phyloP scores from a whole-genome alignment of 2,888 invertebrate genomes.

The Acleris sparsana region DNA sequence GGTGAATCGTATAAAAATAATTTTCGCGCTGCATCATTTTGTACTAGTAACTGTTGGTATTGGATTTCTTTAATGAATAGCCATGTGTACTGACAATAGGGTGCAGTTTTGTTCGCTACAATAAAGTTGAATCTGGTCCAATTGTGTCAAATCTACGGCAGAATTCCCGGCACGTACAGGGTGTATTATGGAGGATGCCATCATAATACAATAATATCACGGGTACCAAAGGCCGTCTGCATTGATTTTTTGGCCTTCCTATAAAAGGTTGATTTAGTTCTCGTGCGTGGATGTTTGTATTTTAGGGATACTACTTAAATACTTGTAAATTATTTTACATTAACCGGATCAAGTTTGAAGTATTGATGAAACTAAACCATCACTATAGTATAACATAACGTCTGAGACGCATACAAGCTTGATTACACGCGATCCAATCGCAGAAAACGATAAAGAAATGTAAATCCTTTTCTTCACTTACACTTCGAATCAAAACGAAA shows the following conservation, averaged over 20 bases:
- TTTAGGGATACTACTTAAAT: neutral
- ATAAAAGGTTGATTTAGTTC: slow-evolving; percentile 2
- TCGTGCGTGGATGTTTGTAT: neutral
- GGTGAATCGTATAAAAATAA: too few species aligned
- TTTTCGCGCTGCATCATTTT: too few species aligned
- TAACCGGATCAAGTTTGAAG: too few species aligned
- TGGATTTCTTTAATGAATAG: neutral
- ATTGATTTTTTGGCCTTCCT: slow-evolving; percentile 7
- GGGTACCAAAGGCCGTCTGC: slow-evolving; percentile 1
- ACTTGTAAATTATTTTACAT: too few species aligned
- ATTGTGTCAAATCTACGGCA: slow-evolving; percentile 4
- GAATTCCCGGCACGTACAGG: slow-evolving; percentile 20
- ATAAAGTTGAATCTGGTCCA: neutral
- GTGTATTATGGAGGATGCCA: slow-evolving; percentile 24
- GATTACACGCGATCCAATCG: slow-evolving; percentile 12
- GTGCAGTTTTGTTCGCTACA: neutral
- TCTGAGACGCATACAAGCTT: neutral
- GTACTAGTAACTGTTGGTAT: neutral
- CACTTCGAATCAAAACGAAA: slow-evolving; percentile 25
- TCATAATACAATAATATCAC: slow-evolving; percentile 26
- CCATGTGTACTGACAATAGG: neutral
- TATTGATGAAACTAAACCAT: too few species aligned
- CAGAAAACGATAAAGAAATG: slow-evolving; percentile 21
- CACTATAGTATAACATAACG: too few species aligned
- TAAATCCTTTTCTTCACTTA: slow-evolving; percentile 24